Evolutionary conservation across 2,797 vertebrate species (phyloP).

Genomic region (Enteromius thamalakanensis): DNA sequence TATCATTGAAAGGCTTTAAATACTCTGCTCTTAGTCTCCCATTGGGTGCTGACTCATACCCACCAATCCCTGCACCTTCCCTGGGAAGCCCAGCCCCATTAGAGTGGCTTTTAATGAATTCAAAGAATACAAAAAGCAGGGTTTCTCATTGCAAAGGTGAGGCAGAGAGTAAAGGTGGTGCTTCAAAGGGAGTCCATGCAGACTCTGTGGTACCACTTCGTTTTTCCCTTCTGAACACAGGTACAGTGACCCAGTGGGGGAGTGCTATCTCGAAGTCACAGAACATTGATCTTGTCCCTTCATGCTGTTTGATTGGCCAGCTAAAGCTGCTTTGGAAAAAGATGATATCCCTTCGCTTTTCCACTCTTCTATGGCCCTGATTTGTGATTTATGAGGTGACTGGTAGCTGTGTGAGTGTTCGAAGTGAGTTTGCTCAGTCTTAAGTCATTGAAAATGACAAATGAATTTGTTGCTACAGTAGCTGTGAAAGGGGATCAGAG

Average conservation of each 20-base stretch:
- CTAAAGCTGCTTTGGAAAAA: conserved; percentile 40
- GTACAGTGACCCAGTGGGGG: conserved; percentile 62
- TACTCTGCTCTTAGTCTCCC: conserved; percentile 59
- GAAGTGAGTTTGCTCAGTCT: conserved; percentile 51
- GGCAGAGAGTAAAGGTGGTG: conserved; percentile 38
- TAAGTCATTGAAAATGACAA: conserved; percentile 72
- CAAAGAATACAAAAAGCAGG: conserved; percentile 25
- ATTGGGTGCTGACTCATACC: conserved; percentile 42
- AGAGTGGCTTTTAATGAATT: conserved; percentile 38
- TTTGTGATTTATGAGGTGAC: conserved; percentile 54
- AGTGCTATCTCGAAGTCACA: conserved; percentile 62
- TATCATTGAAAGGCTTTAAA: conserved; percentile 61
- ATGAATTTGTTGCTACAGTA: conserved; percentile 56
- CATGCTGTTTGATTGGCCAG: conserved; percentile 64
- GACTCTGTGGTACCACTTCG: conserved; percentile 39
- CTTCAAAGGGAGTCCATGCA: conserved; percentile 55
- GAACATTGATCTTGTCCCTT: conserved; percentile 55
- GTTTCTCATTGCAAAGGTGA: conserved; percentile 20
- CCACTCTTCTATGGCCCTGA: conserved; percentile 58
- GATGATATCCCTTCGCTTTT: conserved; percentile 59
- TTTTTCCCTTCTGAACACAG: conserved; percentile 60
- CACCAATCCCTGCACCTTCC: conserved; percentile 49
- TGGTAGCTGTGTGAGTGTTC: conserved; percentile 41
- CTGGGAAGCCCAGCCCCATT: conserved; percentile 22
- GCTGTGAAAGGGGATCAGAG: neutral